phyloP scores from a whole-genome alignment of 2,888 invertebrate genomes.

The Pristionchus mayeri region DNA sequence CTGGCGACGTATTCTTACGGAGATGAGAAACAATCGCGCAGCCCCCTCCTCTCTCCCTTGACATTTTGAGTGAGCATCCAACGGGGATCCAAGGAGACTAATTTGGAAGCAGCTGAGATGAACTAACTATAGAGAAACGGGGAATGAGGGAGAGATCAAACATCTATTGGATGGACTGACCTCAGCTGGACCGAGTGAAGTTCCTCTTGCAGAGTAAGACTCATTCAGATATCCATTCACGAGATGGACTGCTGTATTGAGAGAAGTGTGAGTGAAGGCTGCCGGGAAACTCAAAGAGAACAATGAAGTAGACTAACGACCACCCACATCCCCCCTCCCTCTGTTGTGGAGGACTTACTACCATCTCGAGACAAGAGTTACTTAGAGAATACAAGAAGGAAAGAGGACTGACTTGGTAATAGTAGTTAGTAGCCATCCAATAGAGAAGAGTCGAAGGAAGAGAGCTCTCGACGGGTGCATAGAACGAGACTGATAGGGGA shows the following conservation, averaged over 20 bases:
- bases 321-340: not conserved
- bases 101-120: not conserved
- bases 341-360: not conserved
- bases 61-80: not conserved
- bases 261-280: conserved; percentile 69
- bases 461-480: conserved; percentile 11
- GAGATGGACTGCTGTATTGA: conserved; percentile 71
- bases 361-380: not conserved
- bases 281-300: conserved; percentile 46
- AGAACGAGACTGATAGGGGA: conserved; percentile 25
- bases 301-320: not conserved
- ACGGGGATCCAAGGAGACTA: not conserved
- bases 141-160: not conserved
- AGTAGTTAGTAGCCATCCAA: conserved; percentile 68
- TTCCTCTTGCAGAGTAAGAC: conserved; percentile 62
- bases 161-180: conserved; percentile 51
- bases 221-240: conserved; percentile 68
- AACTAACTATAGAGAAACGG: not conserved
- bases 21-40: not conserved
- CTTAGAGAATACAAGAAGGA: too few relatives aligned
- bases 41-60: not conserved
- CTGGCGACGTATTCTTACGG: not conserved
- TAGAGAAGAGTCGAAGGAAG: conserved; percentile 61
- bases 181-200: conserved; percentile 58
- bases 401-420: conserved; percentile 69